Percentiles rank a stretch among this genome's conserved stretches.
Conservation (phyloP, 2,888 invertebrate species). For the Drosophila bunnanda region DNA sequence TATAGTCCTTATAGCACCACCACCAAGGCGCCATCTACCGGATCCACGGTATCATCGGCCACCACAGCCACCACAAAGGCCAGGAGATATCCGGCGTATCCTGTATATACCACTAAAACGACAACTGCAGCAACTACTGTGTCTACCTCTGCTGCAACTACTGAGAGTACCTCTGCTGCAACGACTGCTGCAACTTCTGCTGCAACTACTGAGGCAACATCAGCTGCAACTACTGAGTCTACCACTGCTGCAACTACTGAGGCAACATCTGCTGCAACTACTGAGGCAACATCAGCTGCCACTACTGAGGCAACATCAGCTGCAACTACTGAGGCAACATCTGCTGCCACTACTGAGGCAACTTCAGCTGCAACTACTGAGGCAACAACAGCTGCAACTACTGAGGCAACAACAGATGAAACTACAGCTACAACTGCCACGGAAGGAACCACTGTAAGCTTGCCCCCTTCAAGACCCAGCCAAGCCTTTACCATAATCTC, state of each 20-base stretch:
- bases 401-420: background rate
- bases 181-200: background rate
- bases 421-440: background rate
- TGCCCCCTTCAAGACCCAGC: background rate
- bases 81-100: conserved; percentile 9
- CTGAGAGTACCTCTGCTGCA: background rate
- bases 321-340: background rate
- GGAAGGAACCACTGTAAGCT: background rate
- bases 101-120: conserved; percentile 5
- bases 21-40: conserved; percentile 11
- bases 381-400: background rate
- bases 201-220: background rate
- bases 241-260: background rate
- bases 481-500: background rate
- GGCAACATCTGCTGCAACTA: background rate
- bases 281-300: background rate
- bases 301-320: background rate
- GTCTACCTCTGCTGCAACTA: background rate
- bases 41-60: conserved; percentile 7
- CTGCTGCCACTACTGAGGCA: background rate
- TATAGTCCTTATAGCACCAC: conserved; percentile 6
- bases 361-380: background rate
- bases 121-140: accelerated
- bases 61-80: conserved; percentile 1
- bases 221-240: background rate